A percentile compares a stretch with the other conserved stretches of the same genome.
These are phyloP conservation scores for Oligia fasciuncula DNA, from an alignment of 2,888 invertebrate genomes.

Conservation along the genomic window DNA sequence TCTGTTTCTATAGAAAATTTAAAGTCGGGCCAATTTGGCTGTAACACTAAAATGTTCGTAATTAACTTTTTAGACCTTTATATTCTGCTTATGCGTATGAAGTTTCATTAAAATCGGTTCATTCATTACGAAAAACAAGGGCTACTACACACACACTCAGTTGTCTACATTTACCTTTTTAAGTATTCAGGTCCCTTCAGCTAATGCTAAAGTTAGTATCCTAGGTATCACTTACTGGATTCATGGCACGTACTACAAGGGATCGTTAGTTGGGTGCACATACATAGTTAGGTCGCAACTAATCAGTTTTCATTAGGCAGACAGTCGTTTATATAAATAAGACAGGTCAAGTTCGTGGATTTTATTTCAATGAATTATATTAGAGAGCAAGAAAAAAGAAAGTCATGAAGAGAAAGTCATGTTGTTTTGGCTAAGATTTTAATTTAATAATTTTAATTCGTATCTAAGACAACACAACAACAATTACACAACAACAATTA, in stretches of 20 bases:
- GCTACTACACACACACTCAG: too few relatives aligned
- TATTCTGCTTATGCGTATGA: too few relatives aligned
- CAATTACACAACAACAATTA: too few relatives aligned
- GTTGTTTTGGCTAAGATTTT: not conserved
- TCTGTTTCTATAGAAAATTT: too few relatives aligned
- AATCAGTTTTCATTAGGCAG: conserved; percentile 55
- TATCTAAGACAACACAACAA: not conserved
- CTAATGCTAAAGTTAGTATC: conserved; percentile 35
- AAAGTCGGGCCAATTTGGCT: too few relatives aligned
- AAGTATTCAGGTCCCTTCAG: conserved; percentile 30
- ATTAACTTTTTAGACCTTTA: too few relatives aligned
- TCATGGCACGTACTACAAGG: conserved; percentile 55
- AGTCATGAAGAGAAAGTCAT: not conserved
- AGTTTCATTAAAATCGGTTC: too few relatives aligned
- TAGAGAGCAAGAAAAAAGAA: not conserved
- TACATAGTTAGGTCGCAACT: conserved; percentile 38
- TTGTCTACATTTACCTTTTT: conserved; percentile 8
- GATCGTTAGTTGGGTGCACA: conserved; percentile 37
- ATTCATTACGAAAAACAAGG: too few relatives aligned
- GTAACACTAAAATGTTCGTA: too few relatives aligned
- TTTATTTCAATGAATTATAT: conserved; percentile 11
- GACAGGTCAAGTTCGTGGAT: not conserved
- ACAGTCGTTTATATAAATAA: conserved; percentile 28
- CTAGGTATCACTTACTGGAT: conserved; percentile 38
- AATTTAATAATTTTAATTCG: not conserved